Evolutionary conservation across 2,797 vertebrate genomes (phyloP).

Genomic region (Podarcis siculus): DNA sequence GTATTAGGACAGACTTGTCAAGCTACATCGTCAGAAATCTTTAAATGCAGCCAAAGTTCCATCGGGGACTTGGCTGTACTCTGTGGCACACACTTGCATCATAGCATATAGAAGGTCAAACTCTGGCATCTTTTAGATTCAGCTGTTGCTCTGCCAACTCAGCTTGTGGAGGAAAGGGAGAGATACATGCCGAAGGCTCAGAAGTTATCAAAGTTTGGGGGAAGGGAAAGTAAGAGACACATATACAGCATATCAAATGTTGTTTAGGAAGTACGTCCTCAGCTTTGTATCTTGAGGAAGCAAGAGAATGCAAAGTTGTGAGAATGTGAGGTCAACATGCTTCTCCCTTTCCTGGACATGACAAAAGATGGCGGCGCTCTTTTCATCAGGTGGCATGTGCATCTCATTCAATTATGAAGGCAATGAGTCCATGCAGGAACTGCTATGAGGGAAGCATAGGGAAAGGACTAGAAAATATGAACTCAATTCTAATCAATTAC

Average conservation of each 20-base stretch:
- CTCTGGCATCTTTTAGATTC: constrained; percentile 53
- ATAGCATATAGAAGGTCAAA: constrained; percentile 57
- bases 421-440: constrained; percentile 36
- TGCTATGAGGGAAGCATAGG: constrained; percentile 48
- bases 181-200: neutral
- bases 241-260: neutral
- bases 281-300: constrained; percentile 29
- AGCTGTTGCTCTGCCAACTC: constrained; percentile 55
- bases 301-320: constrained; percentile 29
- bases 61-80: constrained; percentile 39
- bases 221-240: fast-evolving
- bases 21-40: neutral
- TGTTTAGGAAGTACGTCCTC: constrained; percentile 49
- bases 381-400: constrained; percentile 27
- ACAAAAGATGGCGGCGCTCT: constrained; percentile 63
- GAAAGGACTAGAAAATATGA: no score
- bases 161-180: neutral
- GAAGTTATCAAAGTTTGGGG: constrained; percentile 33
- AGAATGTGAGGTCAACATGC: constrained; percentile 33
- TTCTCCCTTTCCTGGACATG: constrained; percentile 39
- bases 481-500: no score
- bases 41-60: constrained; percentile 36
- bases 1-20: neutral
- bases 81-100: neutral
- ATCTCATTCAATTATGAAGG: constrained; percentile 40